phyloP scores from a whole-genome alignment of 23 tunicate species.

The Trididemnum miniatum region DNA sequence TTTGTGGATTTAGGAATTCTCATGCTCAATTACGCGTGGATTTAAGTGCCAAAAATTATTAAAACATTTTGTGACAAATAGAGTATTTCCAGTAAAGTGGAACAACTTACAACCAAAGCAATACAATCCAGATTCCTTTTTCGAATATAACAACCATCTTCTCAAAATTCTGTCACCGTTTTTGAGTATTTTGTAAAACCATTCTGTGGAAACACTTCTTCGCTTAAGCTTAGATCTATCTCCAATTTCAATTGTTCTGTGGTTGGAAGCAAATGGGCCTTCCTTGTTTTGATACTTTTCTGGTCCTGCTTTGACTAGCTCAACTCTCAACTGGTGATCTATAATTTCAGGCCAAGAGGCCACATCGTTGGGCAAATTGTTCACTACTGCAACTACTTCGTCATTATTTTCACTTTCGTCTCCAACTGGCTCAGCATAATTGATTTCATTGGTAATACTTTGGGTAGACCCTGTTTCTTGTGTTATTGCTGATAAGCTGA shows the following conservation, averaged over 20 bases:
- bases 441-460: conserved; percentile 60
- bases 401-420: conserved; percentile 50
- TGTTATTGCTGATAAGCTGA: conserved; percentile 54
- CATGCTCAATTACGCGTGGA: no score
- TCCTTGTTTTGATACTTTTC: conserved; percentile 52
- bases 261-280: conserved; percentile 37
- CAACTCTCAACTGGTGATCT: conserved; percentile 58
- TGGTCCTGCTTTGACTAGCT: conserved; percentile 60
- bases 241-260: conserved; percentile 38
- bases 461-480: conserved; percentile 54
- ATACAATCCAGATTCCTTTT: conserved; percentile 45
- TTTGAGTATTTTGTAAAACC: conserved; percentile 48
- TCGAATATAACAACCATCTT: conserved; percentile 60
- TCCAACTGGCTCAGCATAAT: conserved; percentile 48
- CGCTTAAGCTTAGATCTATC: conserved; percentile 49
- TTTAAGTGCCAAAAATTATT: conserved; percentile 50
- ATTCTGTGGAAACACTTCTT: conserved; percentile 44
- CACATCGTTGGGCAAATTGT: conserved; percentile 57
- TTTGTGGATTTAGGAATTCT: conserved; percentile 50
- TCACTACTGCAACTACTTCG: conserved; percentile 56
- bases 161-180: conserved; percentile 61
- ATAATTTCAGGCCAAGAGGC: conserved; percentile 49
- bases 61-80: conserved; percentile 47
- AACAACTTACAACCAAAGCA: conserved; percentile 42
- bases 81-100: conserved; percentile 33